Evolutionary conservation across 2,797 vertebrate species (phyloP), one percentile per base, ranked within the genome.

Genomic region (Cheirogaleus major): DNA sequence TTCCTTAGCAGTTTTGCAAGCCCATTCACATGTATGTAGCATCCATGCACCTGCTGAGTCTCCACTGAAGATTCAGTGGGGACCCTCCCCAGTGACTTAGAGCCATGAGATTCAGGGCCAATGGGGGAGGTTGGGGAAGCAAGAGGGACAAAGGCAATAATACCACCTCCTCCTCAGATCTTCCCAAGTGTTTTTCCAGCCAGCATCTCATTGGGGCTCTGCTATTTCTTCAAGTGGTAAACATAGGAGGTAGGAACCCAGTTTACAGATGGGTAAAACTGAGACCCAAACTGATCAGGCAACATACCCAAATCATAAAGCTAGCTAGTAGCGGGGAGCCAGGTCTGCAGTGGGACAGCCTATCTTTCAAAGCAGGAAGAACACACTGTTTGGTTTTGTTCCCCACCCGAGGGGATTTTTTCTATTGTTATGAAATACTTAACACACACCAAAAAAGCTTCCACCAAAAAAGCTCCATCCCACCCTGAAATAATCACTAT

Each of bases 401-500:
- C 43, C n/a, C 4, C 52, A 14, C 2, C 30, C 23, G 23, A 9
- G 38, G 50, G 57, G 11, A 48, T 7, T 35, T 48, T 73, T 38
- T 65, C 67, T 27, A 30, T 93, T 75, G 23, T 81, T 69, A 32
- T 45, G 55, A 88, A 78, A 52, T 76, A 76, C 32, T 61, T 50
- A 83, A 55, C 41, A 38, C 41, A 50, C 38, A 50, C 45, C 5
- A 4, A 78, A 20, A 48, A 15, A 20, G 7, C 41, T 69, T 45
- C 12, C 13, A 50, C 45, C 38, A 38, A 38, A 38, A 38, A 38
- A 38, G 38, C 48, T 14, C 61, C 25, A 5, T 65, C 59, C 18
- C 43, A 7, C n/a, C 12, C 50, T 23, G 43, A 90, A 50, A 75
- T 38, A 65, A 57, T 13, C 67, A 23, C 22, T 45, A 4, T 7